Base-by-base conservation (phyloP, 2,113 vertebrate species). In the Cololabis saira region DNA sequence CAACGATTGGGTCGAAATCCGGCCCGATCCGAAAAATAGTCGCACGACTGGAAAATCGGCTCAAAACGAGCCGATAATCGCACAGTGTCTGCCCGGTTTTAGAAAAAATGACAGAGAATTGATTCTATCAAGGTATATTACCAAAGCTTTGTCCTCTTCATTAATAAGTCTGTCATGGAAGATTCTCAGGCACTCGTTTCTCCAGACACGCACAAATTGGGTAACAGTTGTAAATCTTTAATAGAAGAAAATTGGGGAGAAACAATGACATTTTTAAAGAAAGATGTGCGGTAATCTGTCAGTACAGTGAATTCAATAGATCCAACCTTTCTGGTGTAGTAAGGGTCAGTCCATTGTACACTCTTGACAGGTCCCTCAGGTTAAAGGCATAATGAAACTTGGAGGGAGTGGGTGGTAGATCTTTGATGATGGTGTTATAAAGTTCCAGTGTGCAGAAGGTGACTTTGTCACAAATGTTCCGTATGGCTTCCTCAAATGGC, bases 311-410 rank as follows among this genome's bases (percentile, higher is more conserved):
- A 71, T n/a, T 45, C 15, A 22, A 21, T 43, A 14, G 5, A 50
- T 19, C 55, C 83, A 72, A 99, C 98, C 96, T 94, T 64, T 96
- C 94, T 0, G 95, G 83, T 54, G 89, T 92, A 30, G 95, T 97
- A 61, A 97, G 93, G 43, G 91, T 76, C 37, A 99, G 91, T 47
- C 98, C 98, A 1, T 94, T 93, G 83, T 94, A 99, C 22, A 98
- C 78, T 56, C 96, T 91, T 0, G 98, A 99, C 57, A 99, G 91
- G 71, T 99, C 98, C 2, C 98, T 91, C 47, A 98, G 90, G 81
- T 99, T 99, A 71, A 99, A 99, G 89, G 97, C 97, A 76, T 99
- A 99, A 80, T 99, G 97, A 78, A 99, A 99, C 86, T 97, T 99
- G 2, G 97, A 98, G 2, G 97, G 98, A 42, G 96, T 99, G 16